Base-by-base conservation (phyloP, 2,888 invertebrate species). In the Nowickia ferox region DNA sequence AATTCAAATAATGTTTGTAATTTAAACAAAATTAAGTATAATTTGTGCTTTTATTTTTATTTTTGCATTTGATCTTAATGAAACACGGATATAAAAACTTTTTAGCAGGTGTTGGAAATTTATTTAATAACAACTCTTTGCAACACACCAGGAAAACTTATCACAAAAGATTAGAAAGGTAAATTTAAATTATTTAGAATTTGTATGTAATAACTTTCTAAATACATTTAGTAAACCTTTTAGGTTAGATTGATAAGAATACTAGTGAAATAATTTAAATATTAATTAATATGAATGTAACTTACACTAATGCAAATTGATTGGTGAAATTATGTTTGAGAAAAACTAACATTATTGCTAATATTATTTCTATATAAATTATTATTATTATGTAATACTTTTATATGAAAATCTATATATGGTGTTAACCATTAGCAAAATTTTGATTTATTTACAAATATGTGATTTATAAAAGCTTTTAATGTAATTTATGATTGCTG, bases 91-190 rank as follows among this genome's bases (percentile, higher is more conserved):
- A 19, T 81, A 15, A 38, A 57, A 57, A 6, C 30, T 80, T 3
- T 30, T 81, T 1, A 61, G 51, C 81, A 75, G 66, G 66, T 81
- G 81, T 46, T 78, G 9, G n/a, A n/a, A 19, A 19, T n/a, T 66
- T 46, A 30, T 42, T 17, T 44, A 11, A 55, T 1, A 55, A 17
- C 11, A 11, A 51, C 8, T 38, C 48, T 38, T 61, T 38, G 11
- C 22, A 68, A 17, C 42, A 13, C 19, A 72, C 57, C 46, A 17
- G 38, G 8, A 38, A 69, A 40, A 17, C 9, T 44, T 44, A 30
- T 8, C 15, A 38, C 10, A 44, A 44, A 17, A 38, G 53, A 79
- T 74, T 74, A 74, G 66, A 75, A 81, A 59, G 66, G 59, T 38
- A 44, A 42, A n/a, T 4, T 42, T 38, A 44, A 42, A n/a, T 4